Evolutionary conservation across 1,140 invertebrate genomes (phyloP).

Genomic region (Triops longicaudatus): DNA sequence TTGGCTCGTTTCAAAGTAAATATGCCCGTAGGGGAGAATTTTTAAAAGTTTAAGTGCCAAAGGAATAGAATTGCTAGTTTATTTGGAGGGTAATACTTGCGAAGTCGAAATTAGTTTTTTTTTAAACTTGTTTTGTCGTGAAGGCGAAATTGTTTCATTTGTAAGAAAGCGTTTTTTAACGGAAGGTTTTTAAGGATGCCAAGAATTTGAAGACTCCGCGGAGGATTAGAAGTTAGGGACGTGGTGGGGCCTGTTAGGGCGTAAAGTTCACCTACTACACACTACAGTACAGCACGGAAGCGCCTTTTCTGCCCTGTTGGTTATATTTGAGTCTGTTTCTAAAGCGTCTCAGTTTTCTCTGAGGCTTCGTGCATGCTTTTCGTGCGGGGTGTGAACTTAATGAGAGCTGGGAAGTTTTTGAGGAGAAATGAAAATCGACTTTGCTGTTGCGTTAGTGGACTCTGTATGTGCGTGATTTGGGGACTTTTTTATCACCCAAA

Average conservation of each 20-base stretch:
- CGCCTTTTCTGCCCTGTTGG: background rate
- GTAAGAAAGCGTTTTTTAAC: background rate
- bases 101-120: no score
- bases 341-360: background rate
- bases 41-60: no score
- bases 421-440: background rate
- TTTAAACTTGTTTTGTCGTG: no score
- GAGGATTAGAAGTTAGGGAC: slow-evolving; percentile 8
- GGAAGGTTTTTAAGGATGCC: background rate
- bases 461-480: no score
- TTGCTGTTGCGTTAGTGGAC: no score
- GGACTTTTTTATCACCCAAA: no score
- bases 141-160: no score
- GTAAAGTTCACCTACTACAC: background rate
- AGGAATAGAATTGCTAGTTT: no score
- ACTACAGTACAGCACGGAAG: background rate
- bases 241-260: background rate
- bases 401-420: background rate
- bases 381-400: background rate
- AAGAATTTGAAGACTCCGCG: background rate
- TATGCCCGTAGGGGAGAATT: no score
- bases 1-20: no score
- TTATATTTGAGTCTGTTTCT: background rate
- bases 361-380: background rate
- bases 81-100: no score